Evolutionary conservation across 2,113 vertebrate species (phyloP).

Genomic region (Axis porcinus): DNA sequence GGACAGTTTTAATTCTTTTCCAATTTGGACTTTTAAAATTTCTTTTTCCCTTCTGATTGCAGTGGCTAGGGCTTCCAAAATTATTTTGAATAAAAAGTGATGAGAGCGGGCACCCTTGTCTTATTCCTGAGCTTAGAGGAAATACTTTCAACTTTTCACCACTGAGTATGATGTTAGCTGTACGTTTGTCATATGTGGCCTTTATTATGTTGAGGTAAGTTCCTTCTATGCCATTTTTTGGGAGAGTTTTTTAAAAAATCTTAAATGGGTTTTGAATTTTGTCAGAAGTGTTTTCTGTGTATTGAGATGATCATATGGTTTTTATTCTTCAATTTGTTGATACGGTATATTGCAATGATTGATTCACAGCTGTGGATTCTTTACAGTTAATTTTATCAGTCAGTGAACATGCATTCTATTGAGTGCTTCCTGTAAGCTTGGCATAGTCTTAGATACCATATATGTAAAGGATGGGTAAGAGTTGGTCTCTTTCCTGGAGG

Average conservation of each 20-base stretch:
- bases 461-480: not conserved
- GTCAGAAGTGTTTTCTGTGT: not conserved
- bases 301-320: not conserved
- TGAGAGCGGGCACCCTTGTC: not conserved
- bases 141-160: not conserved
- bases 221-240: not conserved
- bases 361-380: not conserved
- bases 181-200: not conserved
- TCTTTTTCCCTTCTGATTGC: not conserved
- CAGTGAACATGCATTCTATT: not conserved
- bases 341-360: not conserved
- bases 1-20: not conserved
- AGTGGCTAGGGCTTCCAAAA: not conserved
- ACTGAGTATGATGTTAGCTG: not conserved
- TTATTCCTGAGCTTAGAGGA: not conserved
- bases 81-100: not conserved
- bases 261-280: not conserved
- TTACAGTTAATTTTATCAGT: not conserved
- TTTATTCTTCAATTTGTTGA: not conserved
- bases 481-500: not conserved
- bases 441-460: not conserved
- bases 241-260: not conserved
- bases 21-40: not conserved
- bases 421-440: not conserved
- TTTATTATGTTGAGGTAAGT: not conserved